A percentile compares a stretch with the other conserved stretches of the same genome.
Evolutionary conservation across 1,140 invertebrate genomes (phyloP).

Genomic region (Polypedilum pembai): DNA sequence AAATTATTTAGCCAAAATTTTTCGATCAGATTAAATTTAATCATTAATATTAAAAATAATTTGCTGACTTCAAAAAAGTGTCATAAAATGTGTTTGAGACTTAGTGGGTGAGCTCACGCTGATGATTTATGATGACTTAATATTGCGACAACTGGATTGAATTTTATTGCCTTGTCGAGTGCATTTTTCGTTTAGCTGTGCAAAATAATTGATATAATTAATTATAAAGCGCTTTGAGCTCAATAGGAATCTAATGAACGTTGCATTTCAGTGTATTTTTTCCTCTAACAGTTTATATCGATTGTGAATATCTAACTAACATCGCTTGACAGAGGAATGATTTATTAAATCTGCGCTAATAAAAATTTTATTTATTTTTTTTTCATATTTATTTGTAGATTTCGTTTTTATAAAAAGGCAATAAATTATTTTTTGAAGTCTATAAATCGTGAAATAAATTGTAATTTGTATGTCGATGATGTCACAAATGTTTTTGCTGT

Average conservation of each 20-base stretch:
- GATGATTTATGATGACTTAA: conserved; percentile 13
- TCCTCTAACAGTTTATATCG: neutral
- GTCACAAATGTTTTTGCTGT: neutral
- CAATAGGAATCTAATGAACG: conserved; percentile 22
- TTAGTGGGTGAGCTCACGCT: neutral
- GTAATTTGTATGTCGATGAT: conserved; percentile 18
- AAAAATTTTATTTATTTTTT: neutral
- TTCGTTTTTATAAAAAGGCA: neutral
- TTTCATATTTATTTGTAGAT: neutral
- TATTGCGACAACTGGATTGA: conserved; percentile 3
- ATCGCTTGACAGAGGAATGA: neutral
- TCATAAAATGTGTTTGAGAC: too few relatives aligned
- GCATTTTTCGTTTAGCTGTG: neutral
- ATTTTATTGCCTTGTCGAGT: conserved; percentile 9
- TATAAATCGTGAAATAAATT: conserved; percentile 19
- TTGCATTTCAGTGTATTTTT: conserved; percentile 18
- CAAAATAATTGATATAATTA: conserved; percentile 23
- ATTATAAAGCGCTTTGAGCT: conserved; percentile 13
- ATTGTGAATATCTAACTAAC: neutral
- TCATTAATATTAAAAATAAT: too few relatives aligned
- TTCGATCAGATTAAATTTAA: too few relatives aligned
- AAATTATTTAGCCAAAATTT: too few relatives aligned
- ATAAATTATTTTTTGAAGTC: conserved; percentile 19
- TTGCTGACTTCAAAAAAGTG: too few relatives aligned
- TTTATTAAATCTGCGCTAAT: conserved; percentile 13